Percentiles rank a stretch among this genome's conserved stretches.
Evolutionary conservation across 2,888 invertebrate genomes (phyloP).

Genomic region (Torymus texanus): DNA sequence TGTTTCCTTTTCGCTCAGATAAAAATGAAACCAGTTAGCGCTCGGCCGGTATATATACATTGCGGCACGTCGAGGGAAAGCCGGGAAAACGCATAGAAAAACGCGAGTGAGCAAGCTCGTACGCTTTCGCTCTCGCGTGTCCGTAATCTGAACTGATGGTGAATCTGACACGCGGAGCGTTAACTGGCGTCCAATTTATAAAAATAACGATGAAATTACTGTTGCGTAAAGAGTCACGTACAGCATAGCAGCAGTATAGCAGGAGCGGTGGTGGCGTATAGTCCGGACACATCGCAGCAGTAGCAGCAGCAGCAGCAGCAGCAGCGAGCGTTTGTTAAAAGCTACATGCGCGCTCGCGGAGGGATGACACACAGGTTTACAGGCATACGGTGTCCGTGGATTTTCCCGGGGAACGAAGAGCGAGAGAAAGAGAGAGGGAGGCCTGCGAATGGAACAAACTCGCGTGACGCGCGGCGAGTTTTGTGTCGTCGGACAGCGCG

Average conservation of each 20-base stretch:
- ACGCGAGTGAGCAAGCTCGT: not conserved
- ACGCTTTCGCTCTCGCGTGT: constrained; percentile 33
- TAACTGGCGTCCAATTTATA: constrained; percentile 75
- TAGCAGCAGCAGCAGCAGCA: not conserved
- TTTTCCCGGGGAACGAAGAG: constrained; percentile 23
- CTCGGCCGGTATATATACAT: not conserved
- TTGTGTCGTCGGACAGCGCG: constrained; percentile 45
- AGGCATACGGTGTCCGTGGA: constrained; percentile 22
- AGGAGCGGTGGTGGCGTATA: not conserved
- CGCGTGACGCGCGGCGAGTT: constrained; percentile 65
- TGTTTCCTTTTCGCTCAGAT: not conserved
- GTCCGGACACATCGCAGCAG: constrained; percentile 32
- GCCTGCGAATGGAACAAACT: constrained; percentile 48
- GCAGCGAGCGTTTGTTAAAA: constrained; percentile 51
- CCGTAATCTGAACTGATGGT: constrained; percentile 58
- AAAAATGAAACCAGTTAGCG: not conserved
- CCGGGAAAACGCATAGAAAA: constrained; percentile 13
- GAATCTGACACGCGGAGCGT: constrained; percentile 71
- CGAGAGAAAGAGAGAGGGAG: not conserved
- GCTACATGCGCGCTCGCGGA: constrained; percentile 19
- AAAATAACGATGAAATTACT: constrained; percentile 75
- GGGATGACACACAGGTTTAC: constrained; percentile 53
- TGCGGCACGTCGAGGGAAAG: not conserved
- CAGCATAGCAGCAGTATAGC: not conserved
- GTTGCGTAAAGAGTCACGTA: constrained; percentile 69